Percentiles rank a stretch among this genome's conserved stretches.
Evolutionary conservation across 2,113 vertebrate species (phyloP).

Genomic region (Meriones unguiculatus): DNA sequence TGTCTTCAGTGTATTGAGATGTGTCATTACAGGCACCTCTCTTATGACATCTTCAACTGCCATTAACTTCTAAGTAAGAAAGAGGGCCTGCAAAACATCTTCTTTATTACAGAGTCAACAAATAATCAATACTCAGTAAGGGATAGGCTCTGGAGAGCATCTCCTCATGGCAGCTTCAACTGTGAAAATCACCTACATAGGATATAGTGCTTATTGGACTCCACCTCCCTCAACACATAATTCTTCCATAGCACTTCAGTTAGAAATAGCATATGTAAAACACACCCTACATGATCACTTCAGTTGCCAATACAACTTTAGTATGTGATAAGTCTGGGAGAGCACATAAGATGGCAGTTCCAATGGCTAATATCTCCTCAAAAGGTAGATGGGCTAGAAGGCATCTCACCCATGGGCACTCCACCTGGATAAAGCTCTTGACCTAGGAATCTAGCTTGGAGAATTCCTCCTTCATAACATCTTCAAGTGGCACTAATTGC

Average conservation of each 20-base stretch:
- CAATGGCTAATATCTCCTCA: neutral
- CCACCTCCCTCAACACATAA: neutral
- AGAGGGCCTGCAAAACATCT: neutral
- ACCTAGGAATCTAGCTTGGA: neutral
- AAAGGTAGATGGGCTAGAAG: neutral
- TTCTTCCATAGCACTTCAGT: neutral
- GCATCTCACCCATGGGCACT: neutral
- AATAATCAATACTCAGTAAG: neutral
- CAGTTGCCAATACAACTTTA: neutral
- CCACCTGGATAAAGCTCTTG: neutral
- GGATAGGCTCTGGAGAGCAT: neutral
- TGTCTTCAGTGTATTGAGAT: neutral
- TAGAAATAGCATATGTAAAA: neutral
- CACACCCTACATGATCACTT: neutral
- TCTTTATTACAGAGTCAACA: neutral
- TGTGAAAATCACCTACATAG: neutral
- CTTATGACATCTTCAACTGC: neutral
- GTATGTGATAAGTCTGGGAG: neutral
- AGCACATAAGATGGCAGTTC: neutral
- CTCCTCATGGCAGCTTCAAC: neutral
- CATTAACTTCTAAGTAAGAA: neutral
- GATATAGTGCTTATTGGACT: neutral
- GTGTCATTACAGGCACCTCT: neutral
- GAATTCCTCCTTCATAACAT: neutral
- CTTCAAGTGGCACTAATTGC: neutral